Evolutionary conservation across 2,888 invertebrate genomes (phyloP).

Genomic region (Diogma glabrata): DNA sequence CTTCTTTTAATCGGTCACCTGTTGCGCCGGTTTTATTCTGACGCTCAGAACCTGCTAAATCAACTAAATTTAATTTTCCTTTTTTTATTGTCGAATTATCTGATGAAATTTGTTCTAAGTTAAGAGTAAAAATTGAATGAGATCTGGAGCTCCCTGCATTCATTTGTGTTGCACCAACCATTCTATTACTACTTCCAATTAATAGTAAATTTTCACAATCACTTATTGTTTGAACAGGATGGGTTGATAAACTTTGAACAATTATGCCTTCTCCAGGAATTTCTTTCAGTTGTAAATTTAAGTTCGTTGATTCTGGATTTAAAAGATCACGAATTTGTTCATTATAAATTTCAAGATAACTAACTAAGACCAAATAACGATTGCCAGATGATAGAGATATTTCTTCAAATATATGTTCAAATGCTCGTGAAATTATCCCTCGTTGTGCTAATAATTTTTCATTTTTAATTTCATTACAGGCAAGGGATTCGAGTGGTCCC

Average conservation of each 20-base stretch:
- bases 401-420: slow-evolving; percentile 82
- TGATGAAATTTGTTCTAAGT: slow-evolving; percentile 62
- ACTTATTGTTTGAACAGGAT: slow-evolving; percentile 62
- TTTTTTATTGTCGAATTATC: slow-evolving; percentile 37
- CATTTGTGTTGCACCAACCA: slow-evolving; percentile 79
- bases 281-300: slow-evolving; percentile 39
- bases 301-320: slow-evolving; percentile 45
- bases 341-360: slow-evolving; percentile 87
- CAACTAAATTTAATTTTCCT: slow-evolving; percentile 76
- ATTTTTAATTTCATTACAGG: slow-evolving; percentile 8
- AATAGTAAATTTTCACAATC: slow-evolving; percentile 68
- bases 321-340: slow-evolving; percentile 85
- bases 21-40: slow-evolving; percentile 76
- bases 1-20: slow-evolving; percentile 75
- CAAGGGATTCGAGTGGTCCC: slow-evolving; percentile 35
- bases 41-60: slow-evolving; percentile 79
- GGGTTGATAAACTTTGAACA: slow-evolving; percentile 50
- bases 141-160: slow-evolving; percentile 77
- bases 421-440: slow-evolving; percentile 64
- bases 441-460: slow-evolving; percentile 20
- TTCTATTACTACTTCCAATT: slow-evolving; percentile 65
- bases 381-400: slow-evolving; percentile 58
- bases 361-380: slow-evolving; percentile 45
- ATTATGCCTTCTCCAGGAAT: slow-evolving; percentile 40
- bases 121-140: slow-evolving; percentile 79